Evolutionary conservation across 2,797 vertebrate species (phyloP).

Genomic region (Anabacerthia variegaticeps): DNA sequence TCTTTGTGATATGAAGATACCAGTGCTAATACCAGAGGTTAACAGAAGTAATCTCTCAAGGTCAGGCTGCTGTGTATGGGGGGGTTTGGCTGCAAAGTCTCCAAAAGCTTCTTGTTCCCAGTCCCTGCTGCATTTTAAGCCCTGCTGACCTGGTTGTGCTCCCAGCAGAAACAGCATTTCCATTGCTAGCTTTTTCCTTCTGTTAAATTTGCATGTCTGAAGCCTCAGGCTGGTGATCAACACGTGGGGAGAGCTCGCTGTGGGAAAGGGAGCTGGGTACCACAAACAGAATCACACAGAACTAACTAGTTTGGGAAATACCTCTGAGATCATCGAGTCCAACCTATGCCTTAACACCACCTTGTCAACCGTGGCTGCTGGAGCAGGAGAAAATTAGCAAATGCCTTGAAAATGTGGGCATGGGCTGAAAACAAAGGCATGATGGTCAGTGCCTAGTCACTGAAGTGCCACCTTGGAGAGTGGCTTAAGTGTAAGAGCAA

Average conservation of each 20-base stretch:
- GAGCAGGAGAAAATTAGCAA: neutral
- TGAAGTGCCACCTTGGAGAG: neutral
- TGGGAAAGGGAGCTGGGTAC: neutral
- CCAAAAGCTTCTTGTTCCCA: neutral
- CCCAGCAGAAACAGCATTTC: neutral
- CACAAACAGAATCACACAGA: neutral
- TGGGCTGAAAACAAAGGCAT: neutral
- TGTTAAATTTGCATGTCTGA: neutral
- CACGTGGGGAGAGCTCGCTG: rapidly evolving
- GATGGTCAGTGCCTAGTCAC: neutral
- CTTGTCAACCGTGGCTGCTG: neutral
- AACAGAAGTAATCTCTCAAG: conserved; percentile 22
- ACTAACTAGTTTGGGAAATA: neutral
- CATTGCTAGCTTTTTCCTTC: neutral
- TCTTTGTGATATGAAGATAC: neutral
- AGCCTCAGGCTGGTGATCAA: neutral
- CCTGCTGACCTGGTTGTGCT: neutral
- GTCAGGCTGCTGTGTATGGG: neutral
- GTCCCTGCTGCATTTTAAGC: neutral
- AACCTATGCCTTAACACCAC: neutral
- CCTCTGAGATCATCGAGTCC: neutral
- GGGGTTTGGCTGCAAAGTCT: neutral
- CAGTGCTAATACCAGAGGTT: conserved; percentile 9
- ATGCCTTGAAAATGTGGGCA: neutral
- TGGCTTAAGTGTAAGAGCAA: neutral